Percentiles rank a stretch among this genome's conserved stretches.
These are phyloP conservation scores for Cyprichromis sp. DNA, from an alignment of 2,113 vertebrate species.

Conservation along the genomic window DNA sequence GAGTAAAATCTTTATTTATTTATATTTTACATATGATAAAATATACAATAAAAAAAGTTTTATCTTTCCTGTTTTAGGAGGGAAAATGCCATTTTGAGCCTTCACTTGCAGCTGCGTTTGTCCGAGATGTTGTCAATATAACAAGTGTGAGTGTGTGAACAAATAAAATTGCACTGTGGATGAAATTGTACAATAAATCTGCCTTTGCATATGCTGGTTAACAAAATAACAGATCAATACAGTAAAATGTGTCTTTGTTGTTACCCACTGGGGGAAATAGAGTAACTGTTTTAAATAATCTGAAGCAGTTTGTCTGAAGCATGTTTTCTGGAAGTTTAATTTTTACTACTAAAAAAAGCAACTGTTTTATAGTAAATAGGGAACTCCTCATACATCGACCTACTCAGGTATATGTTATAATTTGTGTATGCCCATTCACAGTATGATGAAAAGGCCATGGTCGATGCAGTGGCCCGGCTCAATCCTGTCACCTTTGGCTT, in stretches of 20 bases:
- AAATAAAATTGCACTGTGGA: background rate
- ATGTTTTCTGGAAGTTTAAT: background rate
- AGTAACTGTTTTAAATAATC: background rate
- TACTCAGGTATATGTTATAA: background rate
- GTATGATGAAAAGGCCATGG: constrained; percentile 80
- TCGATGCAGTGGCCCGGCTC: constrained; percentile 79
- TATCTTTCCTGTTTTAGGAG: constrained; percentile 54
- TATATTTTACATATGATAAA: background rate
- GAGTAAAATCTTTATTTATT: background rate
- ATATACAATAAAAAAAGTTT: background rate
- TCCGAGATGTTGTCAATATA: constrained; percentile 83
- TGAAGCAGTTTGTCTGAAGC: background rate
- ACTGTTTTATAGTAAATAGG: background rate
- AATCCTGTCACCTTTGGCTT: constrained; percentile 86
- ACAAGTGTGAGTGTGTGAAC: constrained; percentile 67
- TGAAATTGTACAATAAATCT: background rate
- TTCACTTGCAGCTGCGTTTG: constrained; percentile 73
- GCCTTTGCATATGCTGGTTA: background rate
- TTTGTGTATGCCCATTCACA: constrained; percentile 14
- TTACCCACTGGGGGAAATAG: background rate
- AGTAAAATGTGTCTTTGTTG: background rate
- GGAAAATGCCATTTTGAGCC: constrained; percentile 74
- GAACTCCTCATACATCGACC: background rate
- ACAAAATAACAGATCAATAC: background rate
- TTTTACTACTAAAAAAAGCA: background rate